Base-by-base conservation (phyloP, 2,113 vertebrate species). In the Dipodomys spectabilis region DNA sequence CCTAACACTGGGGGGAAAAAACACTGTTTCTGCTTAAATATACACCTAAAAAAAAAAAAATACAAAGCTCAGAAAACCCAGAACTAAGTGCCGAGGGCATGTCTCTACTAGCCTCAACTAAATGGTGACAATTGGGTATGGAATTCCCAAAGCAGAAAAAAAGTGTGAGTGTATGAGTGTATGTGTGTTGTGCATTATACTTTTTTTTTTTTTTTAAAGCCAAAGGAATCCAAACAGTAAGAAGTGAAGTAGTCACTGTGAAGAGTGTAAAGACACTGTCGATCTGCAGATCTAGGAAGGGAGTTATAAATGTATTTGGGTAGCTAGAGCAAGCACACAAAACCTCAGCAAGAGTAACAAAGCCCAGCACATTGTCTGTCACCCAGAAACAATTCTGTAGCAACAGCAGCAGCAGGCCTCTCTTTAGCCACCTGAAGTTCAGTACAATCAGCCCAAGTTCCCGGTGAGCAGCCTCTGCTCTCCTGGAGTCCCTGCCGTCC, bases 71-170 rank as follows among this genome's bases (percentile, higher is more conserved):
- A 65, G 65, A 68, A 72, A 90, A 90, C 30, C 86, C 79, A 88
- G 75, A 94, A 79, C 73, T 85, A 69, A 71, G 39, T 22, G 92
- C 87, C 75, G 93, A 77, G 15, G 60, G 94, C 91, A 93, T 86
- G 89, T 89, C 79, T 95, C 71, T 84, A 92, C 90, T 95, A 91
- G 90, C 71, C 92, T 96, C 90, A 88, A 90, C 78, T 90, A 86
- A 73, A 88, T 72, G 81, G 85, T 94, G 90, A 92, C 81, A 94
- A 93, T 82, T 90, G 82, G 95, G 92, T 88, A 91, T 94, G 68
- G 88, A 96, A 95, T 92, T 96, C 88, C 88, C 84, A 82, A 92
- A 90, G 71, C 82, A 88, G 60, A 93, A 80, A 93, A 80, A 60
- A 35, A 39, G 68, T 69, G 67, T 39, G 78, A 71, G 60, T 68